phyloP scores from a whole-genome alignment of 2,797 vertebrate species.

The Delichon dasypus region DNA sequence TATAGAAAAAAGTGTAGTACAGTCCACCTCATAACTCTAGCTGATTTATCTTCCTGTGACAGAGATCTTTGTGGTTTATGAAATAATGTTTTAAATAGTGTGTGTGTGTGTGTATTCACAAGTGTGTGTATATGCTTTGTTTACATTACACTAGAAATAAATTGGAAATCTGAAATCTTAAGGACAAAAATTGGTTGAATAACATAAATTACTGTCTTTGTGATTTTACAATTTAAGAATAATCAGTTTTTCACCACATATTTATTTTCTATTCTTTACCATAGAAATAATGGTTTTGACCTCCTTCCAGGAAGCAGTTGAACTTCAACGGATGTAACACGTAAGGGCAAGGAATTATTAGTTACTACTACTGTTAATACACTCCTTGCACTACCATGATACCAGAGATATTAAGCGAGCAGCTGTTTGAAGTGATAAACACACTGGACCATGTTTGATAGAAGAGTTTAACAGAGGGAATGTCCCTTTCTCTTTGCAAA shows the following conservation, averaged over 20 bases:
- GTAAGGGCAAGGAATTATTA: not conserved
- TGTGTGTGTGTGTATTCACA: not conserved
- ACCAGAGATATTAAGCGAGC: not conserved
- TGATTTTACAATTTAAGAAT: not conserved
- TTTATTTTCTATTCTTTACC: not conserved
- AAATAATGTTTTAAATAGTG: not conserved
- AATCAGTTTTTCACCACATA: accelerated
- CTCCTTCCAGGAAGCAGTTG: not conserved
- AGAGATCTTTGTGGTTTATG: not conserved
- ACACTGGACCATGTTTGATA: not conserved
- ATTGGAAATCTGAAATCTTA: not conserved
- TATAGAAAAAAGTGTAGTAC: not conserved
- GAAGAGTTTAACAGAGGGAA: not conserved
- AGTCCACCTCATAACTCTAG: not conserved
- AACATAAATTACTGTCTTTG: not conserved
- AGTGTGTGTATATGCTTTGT: not conserved
- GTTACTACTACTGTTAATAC: not conserved
- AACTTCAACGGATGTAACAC: not conserved
- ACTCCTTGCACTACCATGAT: not conserved
- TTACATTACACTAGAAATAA: not conserved
- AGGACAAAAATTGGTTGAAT: not conserved
- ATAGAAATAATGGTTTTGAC: not conserved
- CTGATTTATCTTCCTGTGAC: not conserved
- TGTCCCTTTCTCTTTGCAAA: not conserved
- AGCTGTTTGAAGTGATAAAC: not conserved